Evolutionary conservation across 2,888 invertebrate species (phyloP), one percentile per base, ranked within the genome.

Genomic region (Catocala sponsa): DNA sequence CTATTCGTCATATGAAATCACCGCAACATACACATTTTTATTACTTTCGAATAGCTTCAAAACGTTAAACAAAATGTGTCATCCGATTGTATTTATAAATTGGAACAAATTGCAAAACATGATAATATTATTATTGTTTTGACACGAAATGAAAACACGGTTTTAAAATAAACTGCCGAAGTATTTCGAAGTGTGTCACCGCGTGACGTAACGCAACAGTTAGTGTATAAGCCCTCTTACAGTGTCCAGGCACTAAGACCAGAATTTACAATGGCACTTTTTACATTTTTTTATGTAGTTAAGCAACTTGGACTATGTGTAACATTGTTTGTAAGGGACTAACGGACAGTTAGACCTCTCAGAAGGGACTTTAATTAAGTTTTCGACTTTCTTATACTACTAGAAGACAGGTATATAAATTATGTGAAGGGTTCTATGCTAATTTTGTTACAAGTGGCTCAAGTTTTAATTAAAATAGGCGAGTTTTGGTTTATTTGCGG

Each of bases 391-490:
- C 82, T 82, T 78, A 76, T 71, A 52, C 48, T 53, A 48, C n/a
- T 35, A 38, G 7, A 25, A 25, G 6, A 38, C 46, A 59, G 42
- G 9, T 78, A 80, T 25, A 25, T 25, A 25, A 68, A 63, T 76
- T 76, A 72, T 70, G 65, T 70, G 66, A 71, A 63, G 71, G 71
- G 68, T 70, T 75, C 70, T 70, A 79, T 79, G 74, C 78, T 82
- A 82, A 84, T 82, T 82, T 79, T 60, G 70, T 78, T 77, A 79
- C 76, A 79, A 83, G 80, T 81, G 78, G 75, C 76, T 79, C 74
- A 85, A 86, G 81, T 85, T 87, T 87, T 84, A 84, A 86, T 87
- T 85, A 85, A 82, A 85, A 84, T 80, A 70, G 64, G 76, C 68
- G 47, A 60, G 42, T 73, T 78, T 38, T 76, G 68, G 79, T 80